Evolutionary conservation across 2,797 vertebrate genomes (phyloP), one percentile per base, ranked within the genome.

Genomic region (Australoheros facetus): DNA sequence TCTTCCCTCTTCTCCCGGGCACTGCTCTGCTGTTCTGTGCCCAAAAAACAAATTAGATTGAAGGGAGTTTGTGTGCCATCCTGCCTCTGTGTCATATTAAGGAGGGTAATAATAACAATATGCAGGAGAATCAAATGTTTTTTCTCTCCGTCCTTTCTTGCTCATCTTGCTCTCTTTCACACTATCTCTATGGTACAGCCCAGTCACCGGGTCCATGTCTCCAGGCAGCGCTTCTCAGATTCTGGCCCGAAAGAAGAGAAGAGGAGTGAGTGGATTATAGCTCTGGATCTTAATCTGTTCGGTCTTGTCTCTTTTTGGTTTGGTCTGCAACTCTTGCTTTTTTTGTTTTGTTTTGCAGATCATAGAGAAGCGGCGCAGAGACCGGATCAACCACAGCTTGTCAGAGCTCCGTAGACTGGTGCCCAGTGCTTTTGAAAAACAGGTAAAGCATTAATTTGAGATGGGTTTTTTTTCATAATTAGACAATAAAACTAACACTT

Each of bases 331-430:
- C 56, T 66, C 74, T 23, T 54, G n/a, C 42, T 84, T 59, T 37
- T 42, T 42, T 39, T 39, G 2, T 16, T 45, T 73, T 4, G 60
- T 60, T 73, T 56, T 77, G 19, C 30, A 99, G 98, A 97, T 99
- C 88, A 98, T 98, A 56, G 98, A 99, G 94, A 99, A 99, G 91
- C 94, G 97, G 62, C 96, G 97, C 62, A 94, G 98, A 0, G 98
- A 99, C 90, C 95, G 98, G 7, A 98, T 99, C 93, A 99, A 98
- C 94, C 97, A 97, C 95, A 98, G 97, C 91, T 95, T 99, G 74
- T 98, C 97, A 0, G 98, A 99, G 83, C 92, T 99, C 64, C 95
- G 97, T 87, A 97, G 97, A 76, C 92, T 99, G 42, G 97, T 98
- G 55, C 98, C 98, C 87, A 98, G 96, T 0, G 97, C 97, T 82